Evolutionary conservation across 2,113 vertebrate species (phyloP), one percentile per base, ranked within the genome.

Genomic region (Pomatostomus ruficeps): DNA sequence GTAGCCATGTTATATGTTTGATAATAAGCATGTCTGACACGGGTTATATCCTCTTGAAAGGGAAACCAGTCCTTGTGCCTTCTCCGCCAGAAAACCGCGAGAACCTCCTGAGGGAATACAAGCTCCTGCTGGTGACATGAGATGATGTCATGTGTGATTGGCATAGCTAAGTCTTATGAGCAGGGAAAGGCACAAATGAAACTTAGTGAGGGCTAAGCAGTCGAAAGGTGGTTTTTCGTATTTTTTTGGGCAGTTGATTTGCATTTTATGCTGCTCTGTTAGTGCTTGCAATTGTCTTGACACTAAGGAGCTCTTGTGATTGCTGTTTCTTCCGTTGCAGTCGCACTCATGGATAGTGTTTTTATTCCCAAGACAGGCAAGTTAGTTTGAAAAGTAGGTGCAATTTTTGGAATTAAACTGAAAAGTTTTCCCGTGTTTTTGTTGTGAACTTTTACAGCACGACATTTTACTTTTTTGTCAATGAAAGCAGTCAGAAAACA

Each of bases 1-100:
- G 99, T 99, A 97, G 68, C 94, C 31, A 1, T 76, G 24, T 45
- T 79, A 20, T 21, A 24, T 65, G 29, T 95, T 80, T 63, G 55
- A 21, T 6, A 33, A 6, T 54, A 48, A 54, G 14, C 17, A 45
- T 8, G 29, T 51, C 38, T 88, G 54, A 28, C 13, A 7, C 36
- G 15, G 4, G 10, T 57, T 88, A 8, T 48, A 29, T 61, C 11
- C 23, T 48, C 5, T 54, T 55, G 40, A n/a, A 85, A 54, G 25
- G 7, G 21, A 61, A 79, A 35, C 4, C 21, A 46, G 14, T 12
- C 18, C 7, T 52, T 71, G 18, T 66, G 15, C 63, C 6, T 16
- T 85, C 23, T 84, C 29, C 72, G 11, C 4, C 15, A 71, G 46
- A 48, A 15, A 88, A 26, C 23, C 6, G 9, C 74, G 22, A 55